These are phyloP conservation scores for Toxostoma redivivum DNA, from an alignment of 2,113 vertebrate genomes.

Conservation along the genomic window DNA sequence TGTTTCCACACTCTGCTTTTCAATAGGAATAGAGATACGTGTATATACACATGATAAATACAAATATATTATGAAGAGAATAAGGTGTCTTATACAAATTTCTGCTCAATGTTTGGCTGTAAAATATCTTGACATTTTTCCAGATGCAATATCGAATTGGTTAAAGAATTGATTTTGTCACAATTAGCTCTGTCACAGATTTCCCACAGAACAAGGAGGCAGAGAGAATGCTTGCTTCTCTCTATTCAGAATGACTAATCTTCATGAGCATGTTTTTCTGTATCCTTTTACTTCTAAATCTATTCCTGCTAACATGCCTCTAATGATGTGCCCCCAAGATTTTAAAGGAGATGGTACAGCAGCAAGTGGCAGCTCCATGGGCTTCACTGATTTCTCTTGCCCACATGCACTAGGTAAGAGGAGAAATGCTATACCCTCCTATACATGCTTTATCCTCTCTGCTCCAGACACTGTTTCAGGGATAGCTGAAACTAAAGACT, in stretches of 20 bases:
- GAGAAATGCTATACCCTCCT: neutral
- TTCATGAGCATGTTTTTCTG: neutral
- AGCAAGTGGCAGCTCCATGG: neutral
- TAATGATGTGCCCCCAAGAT: neutral
- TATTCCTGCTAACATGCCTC: neutral
- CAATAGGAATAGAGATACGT: rapidly evolving
- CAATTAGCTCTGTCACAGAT: neutral
- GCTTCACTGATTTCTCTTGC: neutral
- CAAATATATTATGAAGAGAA: neutral
- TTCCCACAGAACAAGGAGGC: neutral
- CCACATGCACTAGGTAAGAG: neutral
- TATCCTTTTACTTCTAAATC: neutral
- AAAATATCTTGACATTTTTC: neutral
- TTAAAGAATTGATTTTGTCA: neutral
- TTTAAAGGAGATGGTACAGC: neutral
- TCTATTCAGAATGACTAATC: neutral
- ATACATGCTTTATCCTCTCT: neutral
- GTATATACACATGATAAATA: neutral
- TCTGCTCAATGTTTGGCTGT: neutral
- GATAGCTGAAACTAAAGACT: neutral
- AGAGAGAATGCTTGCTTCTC: neutral
- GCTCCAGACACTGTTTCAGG: rapidly evolving
- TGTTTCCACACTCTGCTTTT: neutral
- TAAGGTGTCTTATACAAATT: neutral
- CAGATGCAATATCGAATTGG: neutral